Conservation (phyloP, 2,113 vertebrate species). For the Channa maculata region DNA sequence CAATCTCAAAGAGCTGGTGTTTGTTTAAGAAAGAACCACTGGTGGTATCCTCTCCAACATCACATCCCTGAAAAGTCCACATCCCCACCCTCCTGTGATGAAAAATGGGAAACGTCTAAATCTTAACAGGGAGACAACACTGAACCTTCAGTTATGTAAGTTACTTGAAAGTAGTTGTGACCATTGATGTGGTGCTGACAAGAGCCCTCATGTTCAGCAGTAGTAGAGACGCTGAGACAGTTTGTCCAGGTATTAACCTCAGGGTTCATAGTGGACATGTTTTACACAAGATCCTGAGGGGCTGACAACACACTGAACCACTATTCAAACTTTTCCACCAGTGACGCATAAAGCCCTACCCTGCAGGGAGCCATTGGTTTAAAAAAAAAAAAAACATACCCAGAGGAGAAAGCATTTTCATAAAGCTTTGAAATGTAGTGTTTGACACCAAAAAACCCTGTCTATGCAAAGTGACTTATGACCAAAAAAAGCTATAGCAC, state of each 20-base stretch:
- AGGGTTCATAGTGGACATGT: constrained; percentile 48
- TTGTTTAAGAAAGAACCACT: constrained; percentile 18
- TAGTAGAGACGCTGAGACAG: constrained; percentile 36
- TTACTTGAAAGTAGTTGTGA: constrained; percentile 36
- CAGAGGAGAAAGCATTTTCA: constrained; percentile 28
- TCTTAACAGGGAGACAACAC: constrained; percentile 33
- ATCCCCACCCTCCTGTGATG: constrained; percentile 8
- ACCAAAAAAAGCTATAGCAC: not conserved
- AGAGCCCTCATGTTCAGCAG: constrained; percentile 45
- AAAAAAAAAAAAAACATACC: not conserved
- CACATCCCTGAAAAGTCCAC: constrained; percentile 14
- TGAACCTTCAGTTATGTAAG: constrained; percentile 31
- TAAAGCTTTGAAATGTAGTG: constrained; percentile 40
- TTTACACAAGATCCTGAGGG: constrained; percentile 55
- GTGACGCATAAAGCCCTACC: constrained; percentile 45
- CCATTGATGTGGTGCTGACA: constrained; percentile 45
- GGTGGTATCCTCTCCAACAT: constrained; percentile 9
- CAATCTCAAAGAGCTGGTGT: constrained; percentile 28
- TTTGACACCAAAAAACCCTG: constrained; percentile 4
- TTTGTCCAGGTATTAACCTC: constrained; percentile 57
- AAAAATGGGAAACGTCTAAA: constrained; percentile 17
- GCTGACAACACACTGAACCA: constrained; percentile 32
- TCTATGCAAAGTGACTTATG: constrained; percentile 17
- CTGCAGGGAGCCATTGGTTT: constrained; percentile 30
- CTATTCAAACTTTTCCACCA: constrained; percentile 30